Evolutionary conservation across 2,113 vertebrate genomes (phyloP), one percentile per base, ranked within the genome.

Genomic region (Odontesthes bonariensis): DNA sequence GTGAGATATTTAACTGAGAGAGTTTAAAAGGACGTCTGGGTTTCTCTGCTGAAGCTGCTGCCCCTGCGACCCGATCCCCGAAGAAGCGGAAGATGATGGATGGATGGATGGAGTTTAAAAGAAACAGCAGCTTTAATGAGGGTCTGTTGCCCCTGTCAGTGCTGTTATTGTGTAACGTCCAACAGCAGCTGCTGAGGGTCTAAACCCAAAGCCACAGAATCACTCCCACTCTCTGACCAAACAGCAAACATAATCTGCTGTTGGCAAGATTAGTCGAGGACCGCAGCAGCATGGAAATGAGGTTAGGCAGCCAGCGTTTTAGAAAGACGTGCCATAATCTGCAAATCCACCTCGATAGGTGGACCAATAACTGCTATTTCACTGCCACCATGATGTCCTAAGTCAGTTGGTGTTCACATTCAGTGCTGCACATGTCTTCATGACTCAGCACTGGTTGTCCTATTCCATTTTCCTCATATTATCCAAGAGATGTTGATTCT

Each of bases 251-350:
- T 89, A 91, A 92, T 91, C 92, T 88, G 85, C 86, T 74, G 73
- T 67, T 52, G 82, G 81, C 72, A 82, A 89, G 92, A 93, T 91
- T 93, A 93, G 54, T 77, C 62, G 80, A 49, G 35, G 69, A 86
- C 71, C 83, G 85, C 84, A 82, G 84, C 84, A 44, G 73, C 77
- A 84, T 75, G 77, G 80, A 87, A 89, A 92, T 82, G 80, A 90
- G 86, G 88, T 89, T 85, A 76, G 70, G 52, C 84, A 82, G 63
- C 79, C 79, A 82, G 76, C 47, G 57, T 66, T 88, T 90, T 74
- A 71, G 73, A 83, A 72, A 81, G 62, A 42, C 75, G 69, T 20
- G 32, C 12, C 65, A 0, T 92, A 86, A 92, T 89, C 85, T 82
- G 66, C 20, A 88, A 91, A 92, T 89, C 91, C 87, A 75, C 77